phyloP scores from a whole-genome alignment of 2,797 vertebrate species.

The Chelon auratus region DNA sequence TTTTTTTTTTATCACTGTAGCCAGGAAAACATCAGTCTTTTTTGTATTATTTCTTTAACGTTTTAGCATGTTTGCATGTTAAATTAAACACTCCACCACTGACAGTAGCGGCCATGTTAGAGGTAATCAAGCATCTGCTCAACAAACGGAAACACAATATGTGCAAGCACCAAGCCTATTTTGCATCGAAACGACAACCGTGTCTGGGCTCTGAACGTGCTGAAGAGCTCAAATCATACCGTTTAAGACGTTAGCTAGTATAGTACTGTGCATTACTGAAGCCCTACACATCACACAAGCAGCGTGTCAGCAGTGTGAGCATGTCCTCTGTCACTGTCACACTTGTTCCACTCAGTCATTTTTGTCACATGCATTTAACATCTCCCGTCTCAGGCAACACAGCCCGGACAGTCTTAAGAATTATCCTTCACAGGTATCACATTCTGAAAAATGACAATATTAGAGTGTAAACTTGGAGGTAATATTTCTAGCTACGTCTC shows the following conservation, averaged over 20 bases:
- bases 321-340: conserved; percentile 49
- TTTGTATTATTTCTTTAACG: not conserved
- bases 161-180: not conserved
- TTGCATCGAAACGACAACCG: not conserved
- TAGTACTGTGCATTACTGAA: conserved; percentile 10
- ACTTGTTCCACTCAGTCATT: conserved; percentile 49
- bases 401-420: too few relatives aligned
- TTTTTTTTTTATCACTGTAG: conserved; percentile 53
- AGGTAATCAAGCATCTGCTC: not conserved
- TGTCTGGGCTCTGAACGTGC: not conserved
- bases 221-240: conserved; percentile 11
- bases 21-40: conserved; percentile 14
- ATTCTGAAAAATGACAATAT: too few relatives aligned
- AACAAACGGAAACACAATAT: not conserved
- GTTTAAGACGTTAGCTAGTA: not conserved
- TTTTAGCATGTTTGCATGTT: conserved; percentile 11
- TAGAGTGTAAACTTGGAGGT: too few relatives aligned
- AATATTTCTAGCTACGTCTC: too few relatives aligned
- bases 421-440: too few relatives aligned
- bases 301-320: conserved; percentile 43
- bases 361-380: conserved; percentile 48
- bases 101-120: not conserved
- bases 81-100: not conserved
- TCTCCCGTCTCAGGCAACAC: conserved; percentile 13
- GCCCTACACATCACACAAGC: conserved; percentile 28